These are phyloP conservation scores for Callosobruchus maculatus DNA, from an alignment of 2,888 invertebrate species.

Conservation along the genomic window DNA sequence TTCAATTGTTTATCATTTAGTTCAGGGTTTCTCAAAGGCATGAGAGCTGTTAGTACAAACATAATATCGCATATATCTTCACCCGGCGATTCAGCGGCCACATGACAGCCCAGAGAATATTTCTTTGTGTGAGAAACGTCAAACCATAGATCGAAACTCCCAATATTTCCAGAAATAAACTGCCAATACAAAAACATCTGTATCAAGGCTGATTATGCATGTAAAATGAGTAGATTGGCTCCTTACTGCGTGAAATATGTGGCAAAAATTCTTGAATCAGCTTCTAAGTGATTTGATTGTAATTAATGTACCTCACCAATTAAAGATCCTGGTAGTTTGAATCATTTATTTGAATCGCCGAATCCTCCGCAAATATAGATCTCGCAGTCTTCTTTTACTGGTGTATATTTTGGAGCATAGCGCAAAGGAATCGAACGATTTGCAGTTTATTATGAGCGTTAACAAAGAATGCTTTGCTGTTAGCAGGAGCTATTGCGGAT, in stretches of 20 bases:
- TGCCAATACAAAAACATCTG: constrained; percentile 14
- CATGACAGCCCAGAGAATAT: constrained; percentile 4
- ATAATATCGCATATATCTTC: constrained; percentile 3
- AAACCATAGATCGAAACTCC: constrained; percentile 4
- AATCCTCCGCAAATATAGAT: constrained; percentile 5
- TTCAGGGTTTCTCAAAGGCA: constrained; percentile 1
- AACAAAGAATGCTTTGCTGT: constrained; percentile 23
- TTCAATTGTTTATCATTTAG: constrained; percentile 25
- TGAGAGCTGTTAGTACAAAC: constrained; percentile 1
- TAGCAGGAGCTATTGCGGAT: constrained; percentile 20
- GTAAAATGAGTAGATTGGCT: constrained; percentile 14
- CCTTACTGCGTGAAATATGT: constrained; percentile 28
- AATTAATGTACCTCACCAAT: constrained; percentile 16
- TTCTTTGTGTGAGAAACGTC: constrained; percentile 4
- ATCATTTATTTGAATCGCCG: constrained; percentile 25
- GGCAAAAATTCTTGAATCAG: no score
- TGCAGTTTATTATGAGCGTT: constrained; percentile 25
- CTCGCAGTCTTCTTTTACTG: constrained; percentile 5
- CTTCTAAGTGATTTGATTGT: no score
- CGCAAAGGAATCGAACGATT: constrained; percentile 19
- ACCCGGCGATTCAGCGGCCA: constrained; percentile 1
- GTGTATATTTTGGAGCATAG: constrained; percentile 6
- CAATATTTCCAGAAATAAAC: constrained; percentile 28
- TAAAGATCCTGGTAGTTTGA: constrained; percentile 25
- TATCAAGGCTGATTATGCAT: constrained; percentile 11